These are phyloP conservation scores for Apamea anceps DNA, from an alignment of 2,888 invertebrate species.

Conservation along the genomic window DNA sequence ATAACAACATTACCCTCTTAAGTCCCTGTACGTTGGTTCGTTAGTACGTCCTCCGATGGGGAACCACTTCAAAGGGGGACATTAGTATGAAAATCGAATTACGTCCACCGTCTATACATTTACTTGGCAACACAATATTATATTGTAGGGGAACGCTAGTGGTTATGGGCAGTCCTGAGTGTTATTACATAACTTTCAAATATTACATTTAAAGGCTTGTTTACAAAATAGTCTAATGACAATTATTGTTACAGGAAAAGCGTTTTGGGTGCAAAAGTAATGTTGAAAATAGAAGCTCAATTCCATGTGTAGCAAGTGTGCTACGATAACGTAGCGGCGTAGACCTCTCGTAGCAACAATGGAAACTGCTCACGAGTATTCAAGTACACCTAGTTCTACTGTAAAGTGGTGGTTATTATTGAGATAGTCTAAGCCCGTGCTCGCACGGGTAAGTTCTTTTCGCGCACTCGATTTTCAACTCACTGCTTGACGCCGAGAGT, in stretches of 20 bases:
- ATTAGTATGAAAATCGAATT: constrained; percentile 78
- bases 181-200: not conserved
- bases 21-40: constrained; percentile 34
- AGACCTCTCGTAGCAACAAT: constrained; percentile 13
- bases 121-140: constrained; percentile 68
- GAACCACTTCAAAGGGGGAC: constrained; percentile 56
- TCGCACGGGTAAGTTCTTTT: not conserved
- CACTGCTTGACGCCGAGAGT: not conserved
- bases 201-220: not conserved
- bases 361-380: not conserved
- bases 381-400: not conserved
- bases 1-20: constrained; percentile 38
- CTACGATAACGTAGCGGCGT: constrained; percentile 21
- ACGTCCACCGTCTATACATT: constrained; percentile 67
- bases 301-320: constrained; percentile 2
- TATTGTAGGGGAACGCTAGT: constrained; percentile 43
- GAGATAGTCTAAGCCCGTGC: not conserved
- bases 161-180: not conserved
- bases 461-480: not conserved
- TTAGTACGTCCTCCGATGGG: constrained; percentile 47
- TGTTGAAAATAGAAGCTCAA: not conserved
- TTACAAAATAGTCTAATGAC: not conserved
- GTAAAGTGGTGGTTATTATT: not conserved
- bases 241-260: not conserved
- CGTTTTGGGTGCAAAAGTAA: not conserved